Evolutionary conservation across 2,888 invertebrate genomes (phyloP), one percentile per base, ranked within the genome.

Genomic region (Mesoligia furuncula): DNA sequence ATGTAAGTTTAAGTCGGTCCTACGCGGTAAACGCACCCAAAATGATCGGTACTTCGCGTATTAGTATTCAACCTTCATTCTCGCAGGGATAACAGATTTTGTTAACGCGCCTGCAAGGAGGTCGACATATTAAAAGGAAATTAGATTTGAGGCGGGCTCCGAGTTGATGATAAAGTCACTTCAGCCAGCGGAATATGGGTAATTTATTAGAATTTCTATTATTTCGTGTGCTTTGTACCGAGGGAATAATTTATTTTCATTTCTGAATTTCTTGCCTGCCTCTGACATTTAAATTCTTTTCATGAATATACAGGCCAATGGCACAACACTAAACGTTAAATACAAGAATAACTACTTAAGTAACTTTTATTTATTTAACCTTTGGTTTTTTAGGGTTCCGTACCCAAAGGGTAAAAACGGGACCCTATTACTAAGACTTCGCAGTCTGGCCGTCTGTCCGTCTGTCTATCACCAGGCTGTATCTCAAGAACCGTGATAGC

Each of bases 91-190:
- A 87, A 85, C 87, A 82, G 81, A 88, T 87, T 88, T 85, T 80
- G 85, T 87, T 87, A 87, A 79, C 74, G 77, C 73, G 71, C 79
- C 64, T 75, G 77, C 80, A 84, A 87, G 82, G 82, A 73, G 74
- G 79, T 79, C 85, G 86, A 85, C 82, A 85, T 90, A 86, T 89
- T 90, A 88, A 88, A 87, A 87, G 89, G 90, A 90, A 90, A 89
- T 89, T 90, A 87, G 89, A 86, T 89, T 90, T 86, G 85, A 85
- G 81, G 57, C 88, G 64, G 73, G 73, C 81, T 75, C 78, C 69
- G 9, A 59, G 62, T 73, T 66, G 61, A 80, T 81, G 77, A 84
- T 84, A 80, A 80, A 79, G 64, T 80, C 81, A 67, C 81, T 88
- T 48, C 66, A 80, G 66, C 27, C 51, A 66, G 61, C 70, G 73